Evolutionary conservation across 2,113 vertebrate species (phyloP), one percentile per base, ranked within the genome.

Genomic region (Prunella fulvescens): DNA sequence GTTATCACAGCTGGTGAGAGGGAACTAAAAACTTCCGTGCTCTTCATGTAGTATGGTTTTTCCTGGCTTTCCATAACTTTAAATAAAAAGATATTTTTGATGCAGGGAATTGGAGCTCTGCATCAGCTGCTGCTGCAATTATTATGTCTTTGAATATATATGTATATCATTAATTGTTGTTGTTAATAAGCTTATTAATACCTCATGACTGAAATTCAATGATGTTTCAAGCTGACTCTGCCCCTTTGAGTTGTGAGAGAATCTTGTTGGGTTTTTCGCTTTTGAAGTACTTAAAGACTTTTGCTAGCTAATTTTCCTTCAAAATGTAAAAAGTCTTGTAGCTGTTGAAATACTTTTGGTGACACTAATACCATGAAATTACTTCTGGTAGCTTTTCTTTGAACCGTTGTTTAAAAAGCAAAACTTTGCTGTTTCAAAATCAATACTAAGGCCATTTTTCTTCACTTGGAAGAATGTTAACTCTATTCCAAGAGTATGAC

Each of bases 171-270:
- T 60, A 29, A n/a, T 62, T 62, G 12, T 82, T 60, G 31, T n/a
- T 74, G 40, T 22, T 48, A 72, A 76, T 86, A 58, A 57, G 50
- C 14, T n/a, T 57, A 40, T 40, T 92, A 87, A 29, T 64, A 73
- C 11, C 6, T 23, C 7, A 11, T 77, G n/a, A 15, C 24, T 83
- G 37, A 62, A 62, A 58, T 61, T 31, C 42, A 60, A 20, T 56
- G 31, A 26, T 60, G 11, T 89, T 66, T 92, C 37, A 73, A 80
- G 93, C 66, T 97, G 94, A 92, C 86, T 92, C 47, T 89, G 42
- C 26, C 74, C 45, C 81, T 95, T 96, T 67, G 42, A 79, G 35
- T 57, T 64, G 14, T 69, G 33, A 45, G 19, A 53, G 25, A 37
- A 64, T 81, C 24, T 45, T 69, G 10, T 19, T 83, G 16, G 0